A percentile compares a stretch with the other conserved stretches of the same genome.
phyloP scores from a whole-genome alignment of 2,113 vertebrate species.

The Misgurnus mizolepis region DNA sequence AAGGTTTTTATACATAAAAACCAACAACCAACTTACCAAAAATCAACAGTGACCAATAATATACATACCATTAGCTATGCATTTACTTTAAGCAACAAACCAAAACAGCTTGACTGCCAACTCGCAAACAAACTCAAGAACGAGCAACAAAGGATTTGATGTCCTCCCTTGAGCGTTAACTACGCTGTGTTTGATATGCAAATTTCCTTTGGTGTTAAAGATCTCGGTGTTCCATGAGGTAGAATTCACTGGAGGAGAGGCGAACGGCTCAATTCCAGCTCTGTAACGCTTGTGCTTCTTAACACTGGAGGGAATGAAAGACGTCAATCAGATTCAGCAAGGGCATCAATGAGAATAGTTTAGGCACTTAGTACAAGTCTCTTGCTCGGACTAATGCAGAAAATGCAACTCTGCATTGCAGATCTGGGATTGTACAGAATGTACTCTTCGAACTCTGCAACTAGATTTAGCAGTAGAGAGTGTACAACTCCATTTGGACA shows the following conservation, averaged over 20 bases:
- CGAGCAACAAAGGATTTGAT: constrained; percentile 50
- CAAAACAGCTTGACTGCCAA: constrained; percentile 53
- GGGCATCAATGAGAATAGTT: constrained; percentile 62
- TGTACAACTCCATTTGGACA: too few relatives aligned
- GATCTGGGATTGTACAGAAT: constrained; percentile 63
- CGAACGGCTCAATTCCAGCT: constrained; percentile 69
- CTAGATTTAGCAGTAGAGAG: background rate
- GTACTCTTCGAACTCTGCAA: constrained; percentile 15
- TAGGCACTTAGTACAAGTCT: constrained; percentile 30
- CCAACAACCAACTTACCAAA: background rate
- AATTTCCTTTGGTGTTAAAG: constrained; percentile 62
- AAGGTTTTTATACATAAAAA: too few relatives aligned
- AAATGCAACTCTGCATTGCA: constrained; percentile 58
- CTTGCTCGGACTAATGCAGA: constrained; percentile 52
- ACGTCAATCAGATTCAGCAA: constrained; percentile 66
- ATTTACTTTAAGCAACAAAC: constrained; percentile 60
- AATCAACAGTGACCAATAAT: background rate
- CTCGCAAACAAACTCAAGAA: constrained; percentile 59
- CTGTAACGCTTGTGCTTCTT: constrained; percentile 60
- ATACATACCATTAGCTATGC: constrained; percentile 6
- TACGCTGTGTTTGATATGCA: constrained; percentile 71
- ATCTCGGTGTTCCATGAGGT: constrained; percentile 63
- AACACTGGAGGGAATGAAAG: constrained; percentile 69
- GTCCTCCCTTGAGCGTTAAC: constrained; percentile 55
- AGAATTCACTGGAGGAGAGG: constrained; percentile 46